Conservation (phyloP, 2,797 vertebrate species). For the Setipinna tenuifilis region DNA sequence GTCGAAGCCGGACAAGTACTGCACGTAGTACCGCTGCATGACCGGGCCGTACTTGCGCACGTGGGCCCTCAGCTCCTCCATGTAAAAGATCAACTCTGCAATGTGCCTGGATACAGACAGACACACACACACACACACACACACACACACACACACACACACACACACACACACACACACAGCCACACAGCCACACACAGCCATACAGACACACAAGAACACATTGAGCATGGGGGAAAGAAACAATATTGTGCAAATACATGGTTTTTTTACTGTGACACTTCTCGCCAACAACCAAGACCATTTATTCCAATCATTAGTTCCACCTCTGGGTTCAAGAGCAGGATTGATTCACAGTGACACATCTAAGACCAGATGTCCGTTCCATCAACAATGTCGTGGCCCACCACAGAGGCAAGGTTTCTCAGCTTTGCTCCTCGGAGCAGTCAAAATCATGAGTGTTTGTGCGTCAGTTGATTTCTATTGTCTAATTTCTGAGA, state of each 20-base stretch:
- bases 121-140: not conserved
- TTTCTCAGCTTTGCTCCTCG: not conserved
- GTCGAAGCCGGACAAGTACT: constrained; percentile 96
- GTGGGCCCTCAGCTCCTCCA: constrained; percentile 96
- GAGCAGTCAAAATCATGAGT: not conserved
- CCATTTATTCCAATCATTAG: constrained; percentile 21
- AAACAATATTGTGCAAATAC: not conserved
- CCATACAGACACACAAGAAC: not conserved
- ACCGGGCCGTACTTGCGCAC: constrained; percentile 95
- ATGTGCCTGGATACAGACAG: constrained; percentile 81
- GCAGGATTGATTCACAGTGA: not conserved
- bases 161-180: not conserved
- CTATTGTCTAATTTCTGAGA: too few relatives aligned
- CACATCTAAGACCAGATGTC: not conserved
- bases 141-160: not conserved
- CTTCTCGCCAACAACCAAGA: not conserved
- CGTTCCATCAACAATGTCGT: not conserved
- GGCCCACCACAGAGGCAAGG: not conserved
- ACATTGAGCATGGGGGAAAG: not conserved
- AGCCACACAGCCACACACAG: not conserved
- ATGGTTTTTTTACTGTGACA: not conserved
- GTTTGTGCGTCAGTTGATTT: not conserved
- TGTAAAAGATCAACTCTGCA: constrained; percentile 98
- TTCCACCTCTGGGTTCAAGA: constrained; percentile 15
- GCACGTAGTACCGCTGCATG: constrained; percentile 98